Base-by-base conservation (phyloP, 1,140 invertebrate genomes). In the Dendroctonus valens region DNA sequence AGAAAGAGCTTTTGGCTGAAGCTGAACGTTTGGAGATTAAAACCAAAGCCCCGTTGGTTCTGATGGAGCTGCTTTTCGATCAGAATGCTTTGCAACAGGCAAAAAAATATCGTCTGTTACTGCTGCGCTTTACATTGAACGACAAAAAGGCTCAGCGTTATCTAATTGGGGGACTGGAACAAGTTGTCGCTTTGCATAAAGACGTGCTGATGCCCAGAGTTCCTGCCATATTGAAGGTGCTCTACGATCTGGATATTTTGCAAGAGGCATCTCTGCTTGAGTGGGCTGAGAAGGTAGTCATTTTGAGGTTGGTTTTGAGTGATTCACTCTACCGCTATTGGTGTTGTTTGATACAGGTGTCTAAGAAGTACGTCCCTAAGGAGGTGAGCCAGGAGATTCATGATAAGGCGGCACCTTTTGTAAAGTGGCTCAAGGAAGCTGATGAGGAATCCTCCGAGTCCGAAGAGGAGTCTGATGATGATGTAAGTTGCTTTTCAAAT, bases 371-470 rank as follows among this genome's bases (percentile, higher is more conserved):
- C 79, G 94, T 97, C 6, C 85, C 87, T 6, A 95, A 94, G 76
- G 93, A 97, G 74, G 79, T 98, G 59, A 90, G 90, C 57, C 87
- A 92, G 65, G 94, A 98, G 75, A 97, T 99, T 78, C 92, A 96
- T 70, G 87, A 89, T 46, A 91, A 93, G 74, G 96, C 94, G 51
- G 86, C 90, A 74, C 94, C 94, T 44, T 97, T 99, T 79, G 86
- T 99, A 7, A 94, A 90, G 72, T 99, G 97, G 97, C 85, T 99
- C 49, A 88, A 94, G 78, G 93, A 99, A 81, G 97, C 97, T 60
- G 95, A 98, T 74, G 95, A 97, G 78, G 94, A 97, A 77, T 74
- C 92, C 58, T 86, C 86, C 11, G 87, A 89, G 37, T 85, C 84
- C 6, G 86, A 88, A 15, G 88, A 89, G 54, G 87, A 87, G 60